A percentile compares a stretch with the other conserved stretches of the same genome.
Conservation (phyloP, 2,113 vertebrate species). For the Aepyceros melampus region DNA sequence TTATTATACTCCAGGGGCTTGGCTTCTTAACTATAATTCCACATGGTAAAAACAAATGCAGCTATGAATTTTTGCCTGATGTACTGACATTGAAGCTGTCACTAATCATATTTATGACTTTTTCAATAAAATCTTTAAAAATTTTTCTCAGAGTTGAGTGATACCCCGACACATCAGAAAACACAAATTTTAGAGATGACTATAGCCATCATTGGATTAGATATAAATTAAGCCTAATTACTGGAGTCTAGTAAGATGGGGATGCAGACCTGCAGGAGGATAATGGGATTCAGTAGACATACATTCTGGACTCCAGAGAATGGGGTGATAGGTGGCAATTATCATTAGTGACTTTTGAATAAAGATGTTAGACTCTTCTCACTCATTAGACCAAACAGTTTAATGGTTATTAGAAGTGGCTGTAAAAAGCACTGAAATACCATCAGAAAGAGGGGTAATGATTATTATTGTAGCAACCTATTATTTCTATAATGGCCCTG, state of each 20-base stretch:
- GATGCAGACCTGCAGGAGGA: background rate
- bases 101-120: slow-evolving; percentile 12
- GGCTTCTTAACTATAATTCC: background rate
- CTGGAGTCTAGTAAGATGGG: background rate
- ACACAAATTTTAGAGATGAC: background rate
- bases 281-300: slow-evolving; percentile 30
- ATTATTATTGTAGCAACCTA: slow-evolving; percentile 52
- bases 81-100: background rate
- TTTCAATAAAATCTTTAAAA: background rate
- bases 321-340: slow-evolving; percentile 63
- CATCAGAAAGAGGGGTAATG: slow-evolving; percentile 39
- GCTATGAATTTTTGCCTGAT: background rate
- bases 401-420: slow-evolving; percentile 61
- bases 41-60: background rate
- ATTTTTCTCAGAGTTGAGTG: background rate
- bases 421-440: slow-evolving; percentile 51
- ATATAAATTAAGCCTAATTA: slow-evolving; percentile 58
- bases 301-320: slow-evolving; percentile 20
- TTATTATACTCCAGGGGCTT: background rate
- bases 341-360: slow-evolving; percentile 72
- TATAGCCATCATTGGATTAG: background rate
- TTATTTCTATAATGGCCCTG: slow-evolving; percentile 72
- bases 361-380: slow-evolving; percentile 64
- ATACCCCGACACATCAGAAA: background rate
- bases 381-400: slow-evolving; percentile 65